Evolutionary conservation across 2,797 vertebrate genomes (phyloP), one percentile per base, ranked within the genome.

Genomic region (Ibycter americanus): DNA sequence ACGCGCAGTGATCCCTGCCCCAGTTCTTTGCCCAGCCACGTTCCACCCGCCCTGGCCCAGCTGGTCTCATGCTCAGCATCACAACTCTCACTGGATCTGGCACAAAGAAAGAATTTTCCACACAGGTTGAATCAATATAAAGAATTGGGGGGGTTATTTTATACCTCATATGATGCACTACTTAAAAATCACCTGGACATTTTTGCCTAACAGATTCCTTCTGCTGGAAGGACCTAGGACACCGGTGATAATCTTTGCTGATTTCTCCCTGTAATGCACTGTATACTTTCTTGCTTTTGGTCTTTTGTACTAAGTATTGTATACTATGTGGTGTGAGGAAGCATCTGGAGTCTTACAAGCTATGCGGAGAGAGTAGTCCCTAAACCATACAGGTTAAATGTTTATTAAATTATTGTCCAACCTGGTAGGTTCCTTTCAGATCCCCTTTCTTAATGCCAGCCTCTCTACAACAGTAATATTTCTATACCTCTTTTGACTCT

Each of bases 1-100:
- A 42, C 9, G 29, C 3, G 2, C 26, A 66, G 26, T 0, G 1
- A 34, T 36, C 63, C 36, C 32, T 71, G 21, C 27, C 23, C 27
- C 11, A 31, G 7, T 16, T 80, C 55, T 55, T 82, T 11, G 6
- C 20, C 8, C 22, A 76, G 31, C 4, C 16, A 40, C 13, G 23
- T 25, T 70, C 80, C 54, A 13, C 51, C 3, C 11, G 12, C 3
- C 6, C 23, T 1, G 0, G 18, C 20, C 62, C 52, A 56, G 15
- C 14, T 59, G 67, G 34, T 51, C 27, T 73, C 23, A 51, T 25
- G 19, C 20, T 46, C 42, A 34, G 34, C 9, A 61, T 32, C 52
- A 74, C 38, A 83, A 49, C 6, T 20, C 38, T 76, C 25, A 22
- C 27, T 7, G 11, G 3, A 58, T 6, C 51, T 59, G 27, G 3